phyloP scores from a whole-genome alignment of 2,797 vertebrate genomes.

The Tachyglossus aculeatus region DNA sequence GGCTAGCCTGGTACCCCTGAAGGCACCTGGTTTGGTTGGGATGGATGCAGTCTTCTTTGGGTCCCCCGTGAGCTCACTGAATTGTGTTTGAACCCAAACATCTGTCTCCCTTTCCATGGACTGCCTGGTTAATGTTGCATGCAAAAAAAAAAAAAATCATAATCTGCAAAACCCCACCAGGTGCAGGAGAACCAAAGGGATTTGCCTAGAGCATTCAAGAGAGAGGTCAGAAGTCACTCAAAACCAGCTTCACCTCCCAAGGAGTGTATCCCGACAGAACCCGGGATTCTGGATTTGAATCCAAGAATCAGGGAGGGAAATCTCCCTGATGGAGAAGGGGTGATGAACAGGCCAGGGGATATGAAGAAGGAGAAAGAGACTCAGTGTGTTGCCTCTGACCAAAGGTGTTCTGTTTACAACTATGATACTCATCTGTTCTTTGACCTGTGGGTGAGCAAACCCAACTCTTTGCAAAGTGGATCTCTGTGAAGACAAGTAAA shows the following conservation, averaged over 20 bases:
- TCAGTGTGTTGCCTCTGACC: too few species aligned
- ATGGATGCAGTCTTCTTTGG: not conserved
- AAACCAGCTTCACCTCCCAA: constrained; percentile 21
- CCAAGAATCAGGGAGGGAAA: too few species aligned
- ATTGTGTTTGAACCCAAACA: constrained; percentile 35
- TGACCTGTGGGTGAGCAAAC: too few species aligned
- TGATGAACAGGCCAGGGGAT: too few species aligned
- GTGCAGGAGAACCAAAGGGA: not conserved
- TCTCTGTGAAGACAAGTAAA: too few species aligned
- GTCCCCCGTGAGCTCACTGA: not conserved
- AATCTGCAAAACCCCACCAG: constrained; percentile 31
- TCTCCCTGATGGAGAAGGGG: too few species aligned
- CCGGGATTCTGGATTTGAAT: not conserved
- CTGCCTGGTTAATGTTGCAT: constrained; percentile 17
- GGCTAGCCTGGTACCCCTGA: not conserved
- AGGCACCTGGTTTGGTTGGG: not conserved
- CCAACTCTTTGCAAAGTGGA: too few species aligned
- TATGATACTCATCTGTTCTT: too few species aligned
- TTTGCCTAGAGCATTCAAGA: constrained; percentile 11
- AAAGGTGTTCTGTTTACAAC: too few species aligned
- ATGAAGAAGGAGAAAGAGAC: too few species aligned
- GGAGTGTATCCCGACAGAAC: too few species aligned
- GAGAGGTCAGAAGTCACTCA: constrained; percentile 5
- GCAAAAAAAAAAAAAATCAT: constrained; percentile 38
- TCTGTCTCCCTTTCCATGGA: constrained; percentile 40